Evolutionary conservation across 2,797 vertebrate genomes (phyloP).

Genomic region (Galagoides demidoff): DNA sequence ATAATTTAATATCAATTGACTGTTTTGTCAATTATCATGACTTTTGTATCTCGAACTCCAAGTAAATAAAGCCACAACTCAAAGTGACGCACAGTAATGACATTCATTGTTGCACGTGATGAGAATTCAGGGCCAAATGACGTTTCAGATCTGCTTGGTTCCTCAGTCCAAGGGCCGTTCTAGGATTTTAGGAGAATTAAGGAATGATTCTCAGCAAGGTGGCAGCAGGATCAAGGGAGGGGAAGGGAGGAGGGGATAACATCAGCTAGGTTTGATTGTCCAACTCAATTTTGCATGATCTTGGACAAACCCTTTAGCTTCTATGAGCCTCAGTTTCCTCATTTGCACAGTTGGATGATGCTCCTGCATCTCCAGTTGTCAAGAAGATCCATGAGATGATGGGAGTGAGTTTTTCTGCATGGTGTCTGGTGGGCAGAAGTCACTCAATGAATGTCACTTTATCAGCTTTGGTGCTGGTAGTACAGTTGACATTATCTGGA

Average conservation of each 20-base stretch:
- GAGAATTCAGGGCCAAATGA: not conserved
- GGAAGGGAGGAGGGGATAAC: not conserved
- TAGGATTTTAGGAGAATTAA: not conserved
- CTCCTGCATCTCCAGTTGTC: too few species aligned
- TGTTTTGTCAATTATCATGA: not conserved
- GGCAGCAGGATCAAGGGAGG: not conserved
- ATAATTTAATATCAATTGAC: not conserved
- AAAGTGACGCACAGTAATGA: not conserved
- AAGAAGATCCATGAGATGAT: not conserved
- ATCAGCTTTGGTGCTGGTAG: too few species aligned
- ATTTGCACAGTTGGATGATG: not conserved
- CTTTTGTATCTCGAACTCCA: not conserved
- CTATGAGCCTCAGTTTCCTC: not conserved
- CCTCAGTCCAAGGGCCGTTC: not conserved
- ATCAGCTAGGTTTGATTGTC: not conserved
- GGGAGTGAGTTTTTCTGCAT: not conserved
- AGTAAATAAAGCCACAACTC: constrained; percentile 25
- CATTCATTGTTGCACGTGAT: not conserved
- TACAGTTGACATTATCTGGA: too few species aligned
- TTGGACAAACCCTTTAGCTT: not conserved
- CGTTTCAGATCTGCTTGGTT: not conserved
- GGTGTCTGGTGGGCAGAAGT: not conserved
- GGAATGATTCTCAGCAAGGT: not conserved
- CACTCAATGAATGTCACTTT: not conserved
- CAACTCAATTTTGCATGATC: accelerated